Conservation (phyloP, 1,140 invertebrate species). For the Drosophila auraria region DNA sequence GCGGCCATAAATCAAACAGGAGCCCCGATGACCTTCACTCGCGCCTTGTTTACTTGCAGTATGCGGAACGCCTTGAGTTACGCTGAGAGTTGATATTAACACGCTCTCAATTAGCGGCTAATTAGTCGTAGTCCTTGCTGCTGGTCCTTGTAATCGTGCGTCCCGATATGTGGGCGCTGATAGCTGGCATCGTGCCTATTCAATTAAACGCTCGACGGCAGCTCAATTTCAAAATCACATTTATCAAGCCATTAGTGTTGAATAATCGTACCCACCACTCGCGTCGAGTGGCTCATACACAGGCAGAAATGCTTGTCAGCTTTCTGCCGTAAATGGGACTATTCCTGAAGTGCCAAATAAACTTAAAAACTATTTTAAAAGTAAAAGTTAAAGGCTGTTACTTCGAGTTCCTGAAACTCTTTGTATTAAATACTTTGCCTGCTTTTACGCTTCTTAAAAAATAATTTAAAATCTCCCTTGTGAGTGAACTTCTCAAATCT, state of each 20-base stretch:
- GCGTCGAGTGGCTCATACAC: conserved; percentile 10
- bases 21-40: conserved; percentile 8
- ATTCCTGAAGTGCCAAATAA: too few relatives aligned
- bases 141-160: conserved; percentile 11
- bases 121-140: conserved; percentile 49
- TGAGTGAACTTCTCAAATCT: too few relatives aligned
- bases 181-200: conserved; percentile 65
- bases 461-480: not conserved
- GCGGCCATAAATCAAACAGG: conserved; percentile 71
- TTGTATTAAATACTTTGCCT: too few relatives aligned
- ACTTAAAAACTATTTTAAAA: too few relatives aligned
- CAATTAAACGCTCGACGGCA: conserved; percentile 74
- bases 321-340: too few relatives aligned
- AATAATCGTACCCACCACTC: conserved; percentile 64
- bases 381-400: too few relatives aligned
- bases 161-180: conserved; percentile 35
- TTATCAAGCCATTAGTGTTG: conserved; percentile 83
- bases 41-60: conserved; percentile 8
- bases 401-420: too few relatives aligned
- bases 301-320: conserved; percentile 4
- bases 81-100: conserved; percentile 56
- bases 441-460: not conserved
- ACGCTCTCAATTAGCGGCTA: conserved; percentile 68
- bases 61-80: conserved; percentile 8
- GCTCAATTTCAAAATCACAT: conserved; percentile 79